A percentile compares a stretch with the other conserved stretches of the same genome.
phyloP scores from a whole-genome alignment of 1,140 invertebrate species.

The Papilio xuthus region DNA sequence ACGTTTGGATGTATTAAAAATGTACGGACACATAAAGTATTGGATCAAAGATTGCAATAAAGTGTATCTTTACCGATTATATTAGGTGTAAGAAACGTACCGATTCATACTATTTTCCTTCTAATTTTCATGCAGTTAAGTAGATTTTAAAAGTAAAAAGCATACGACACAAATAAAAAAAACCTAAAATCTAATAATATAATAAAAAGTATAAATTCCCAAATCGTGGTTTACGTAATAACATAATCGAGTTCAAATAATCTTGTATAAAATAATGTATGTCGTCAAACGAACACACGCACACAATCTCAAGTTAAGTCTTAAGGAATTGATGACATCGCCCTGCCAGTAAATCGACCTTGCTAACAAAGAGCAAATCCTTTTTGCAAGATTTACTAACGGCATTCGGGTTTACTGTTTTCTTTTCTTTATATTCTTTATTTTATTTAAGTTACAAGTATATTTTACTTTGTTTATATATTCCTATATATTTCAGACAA shows the following conservation, averaged over 20 bases:
- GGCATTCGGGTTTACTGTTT: constrained; percentile 61
- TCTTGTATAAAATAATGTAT: constrained; percentile 24
- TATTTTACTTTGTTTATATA: too few relatives aligned
- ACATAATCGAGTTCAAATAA: constrained; percentile 4
- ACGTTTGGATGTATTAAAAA: too few relatives aligned
- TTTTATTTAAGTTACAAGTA: constrained; percentile 21
- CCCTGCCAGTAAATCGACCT: constrained; percentile 68
- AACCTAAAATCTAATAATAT: too few relatives aligned
- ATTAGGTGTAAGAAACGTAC: too few relatives aligned
- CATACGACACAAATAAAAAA: too few relatives aligned
- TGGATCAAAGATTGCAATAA: too few relatives aligned
- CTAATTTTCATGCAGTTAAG: too few relatives aligned
- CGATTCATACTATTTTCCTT: too few relatives aligned
- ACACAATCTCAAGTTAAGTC: constrained; percentile 40
- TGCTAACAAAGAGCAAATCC: constrained; percentile 71
- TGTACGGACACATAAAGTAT: too few relatives aligned
- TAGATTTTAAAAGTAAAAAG: too few relatives aligned
- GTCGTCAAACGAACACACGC: not conserved
- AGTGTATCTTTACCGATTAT: too few relatives aligned
- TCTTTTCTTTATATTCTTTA: constrained; percentile 38
- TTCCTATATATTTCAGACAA: too few relatives aligned
- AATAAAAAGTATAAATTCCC: not conserved
- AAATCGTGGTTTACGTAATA: not conserved
- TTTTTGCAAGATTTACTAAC: constrained; percentile 76
- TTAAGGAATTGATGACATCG: constrained; percentile 47